Evolutionary conservation across 2,888 invertebrate species (phyloP), one percentile per base, ranked within the genome.

Genomic region (Leptinotarsa juncta): DNA sequence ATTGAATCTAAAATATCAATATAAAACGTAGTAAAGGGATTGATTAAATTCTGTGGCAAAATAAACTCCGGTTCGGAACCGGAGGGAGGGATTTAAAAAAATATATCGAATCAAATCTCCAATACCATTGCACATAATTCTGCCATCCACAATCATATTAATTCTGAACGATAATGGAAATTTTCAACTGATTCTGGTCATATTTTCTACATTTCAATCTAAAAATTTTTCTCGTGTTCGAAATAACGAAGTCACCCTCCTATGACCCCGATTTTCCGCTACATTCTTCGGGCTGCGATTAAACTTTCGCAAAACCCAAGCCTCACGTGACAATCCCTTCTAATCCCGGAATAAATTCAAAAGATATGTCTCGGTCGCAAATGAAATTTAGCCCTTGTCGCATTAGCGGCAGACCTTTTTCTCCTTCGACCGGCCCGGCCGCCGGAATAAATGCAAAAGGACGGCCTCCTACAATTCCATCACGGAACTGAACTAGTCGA

Each of bases 321-420:
- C 60, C 60, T 15, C 60, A 60, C 26, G 62, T 32, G 62, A 62
- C 62, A 62, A 62, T 42, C n/a, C 62, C 62, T 16, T n/a, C 42
- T 62, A 42, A 62, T 26, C 62, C 62, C 62, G 32, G 16, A 62
- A 62, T 62, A 62, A 62, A 62, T 62, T 62, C 62, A 62, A 62
- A 62, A 62, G 62, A 62, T 62, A 62, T 62, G 62, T 62, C 62
- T n/a, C 26, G 62, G 15, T 7, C 42, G 62, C 62, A 62, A 62
- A 62, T 62, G 62, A 62, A 62, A 62, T 62, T 62, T 62, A 62
- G 62, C 62, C 42, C 62, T 62, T 62, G 62, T 62, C 62, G 62
- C 62, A 62, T 62, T 62, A 62, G 62, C 18, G 62, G 62, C n/a
- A 20, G 62, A 62, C 62, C 62, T 62, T 62, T 62, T 62, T 62